Percentiles rank a stretch among this genome's conserved stretches.
These are phyloP conservation scores for Drosophila kohkoa DNA, from an alignment of 1,140 invertebrate species.

Conservation along the genomic window DNA sequence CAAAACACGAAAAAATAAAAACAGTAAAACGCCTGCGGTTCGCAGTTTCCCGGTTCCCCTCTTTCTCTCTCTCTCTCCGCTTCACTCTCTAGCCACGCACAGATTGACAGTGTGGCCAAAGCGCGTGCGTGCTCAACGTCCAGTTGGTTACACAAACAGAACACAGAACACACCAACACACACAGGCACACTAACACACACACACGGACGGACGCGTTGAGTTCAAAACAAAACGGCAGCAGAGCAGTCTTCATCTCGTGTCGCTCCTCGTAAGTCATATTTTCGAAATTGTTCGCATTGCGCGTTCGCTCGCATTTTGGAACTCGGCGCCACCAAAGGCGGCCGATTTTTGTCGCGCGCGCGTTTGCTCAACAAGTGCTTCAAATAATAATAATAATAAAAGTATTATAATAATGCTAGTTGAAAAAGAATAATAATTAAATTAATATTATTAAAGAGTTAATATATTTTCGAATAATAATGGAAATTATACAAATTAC, in stretches of 20 bases:
- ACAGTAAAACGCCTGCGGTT: conserved; percentile 19
- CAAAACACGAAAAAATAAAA: conserved; percentile 56
- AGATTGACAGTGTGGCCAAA: conserved; percentile 29
- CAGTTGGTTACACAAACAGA: conserved; percentile 18
- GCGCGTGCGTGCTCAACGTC: conserved; percentile 54
- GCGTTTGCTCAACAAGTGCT: conserved; percentile 29
- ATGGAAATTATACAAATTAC: conserved; percentile 37
- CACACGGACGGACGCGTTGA: conserved; percentile 10
- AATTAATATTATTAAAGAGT: no score
- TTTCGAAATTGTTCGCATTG: conserved; percentile 30
- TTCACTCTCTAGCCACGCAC: background rate
- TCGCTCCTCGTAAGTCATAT: conserved; percentile 67
- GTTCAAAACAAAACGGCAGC: conserved; percentile 31
- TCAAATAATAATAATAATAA: conserved; percentile 16
- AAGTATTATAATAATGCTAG: background rate
- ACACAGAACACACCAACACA: conserved; percentile 2
- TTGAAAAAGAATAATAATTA: background rate
- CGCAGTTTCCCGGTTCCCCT: background rate
- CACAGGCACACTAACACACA: conserved; percentile 1
- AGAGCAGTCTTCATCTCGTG: conserved; percentile 66
- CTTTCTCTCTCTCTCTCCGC: background rate
- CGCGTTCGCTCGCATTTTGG: conserved; percentile 5
- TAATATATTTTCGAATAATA: conserved; percentile 14
- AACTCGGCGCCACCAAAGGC: conserved; percentile 4
- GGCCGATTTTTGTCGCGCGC: conserved; percentile 11